phyloP scores from a whole-genome alignment of 2,113 vertebrate genomes.

The Herpetotheres cachinnans region DNA sequence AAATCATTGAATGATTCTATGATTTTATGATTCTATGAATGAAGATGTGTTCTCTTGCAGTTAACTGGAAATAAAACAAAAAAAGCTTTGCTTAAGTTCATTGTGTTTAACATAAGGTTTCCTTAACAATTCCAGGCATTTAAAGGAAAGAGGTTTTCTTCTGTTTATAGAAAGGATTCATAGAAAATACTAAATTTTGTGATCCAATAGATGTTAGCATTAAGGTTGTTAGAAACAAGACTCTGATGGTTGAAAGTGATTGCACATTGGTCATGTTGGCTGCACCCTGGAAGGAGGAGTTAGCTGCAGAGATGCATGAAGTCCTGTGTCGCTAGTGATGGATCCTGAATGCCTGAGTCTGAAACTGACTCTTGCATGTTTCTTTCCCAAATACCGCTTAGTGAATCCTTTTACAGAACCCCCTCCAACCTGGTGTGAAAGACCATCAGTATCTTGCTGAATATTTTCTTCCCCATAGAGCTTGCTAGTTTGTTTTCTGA shows the following conservation, averaged over 20 bases:
- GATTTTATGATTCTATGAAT: neutral
- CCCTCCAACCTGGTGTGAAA: neutral
- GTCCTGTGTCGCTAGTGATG: neutral
- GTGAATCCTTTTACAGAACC: neutral
- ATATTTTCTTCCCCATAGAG: neutral
- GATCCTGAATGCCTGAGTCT: neutral
- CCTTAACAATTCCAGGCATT: neutral
- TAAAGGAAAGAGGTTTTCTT: neutral
- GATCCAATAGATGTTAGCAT: neutral
- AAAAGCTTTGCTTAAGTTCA: neutral
- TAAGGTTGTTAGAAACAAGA: neutral
- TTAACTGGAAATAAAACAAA: neutral
- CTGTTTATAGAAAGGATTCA: neutral
- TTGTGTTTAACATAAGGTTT: neutral
- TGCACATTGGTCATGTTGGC: neutral
- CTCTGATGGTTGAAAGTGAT: neutral
- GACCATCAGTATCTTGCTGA: neutral
- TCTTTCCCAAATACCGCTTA: neutral
- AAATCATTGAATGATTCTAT: no score
- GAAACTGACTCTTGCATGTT: neutral
- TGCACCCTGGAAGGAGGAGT: neutral
- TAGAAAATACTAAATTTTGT: neutral
- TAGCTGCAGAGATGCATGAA: neutral
- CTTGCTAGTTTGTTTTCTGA: neutral
- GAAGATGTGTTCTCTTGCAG: neutral